Base-by-base conservation (phyloP, 2,113 vertebrate genomes). In the Fukomys damarensis region DNA sequence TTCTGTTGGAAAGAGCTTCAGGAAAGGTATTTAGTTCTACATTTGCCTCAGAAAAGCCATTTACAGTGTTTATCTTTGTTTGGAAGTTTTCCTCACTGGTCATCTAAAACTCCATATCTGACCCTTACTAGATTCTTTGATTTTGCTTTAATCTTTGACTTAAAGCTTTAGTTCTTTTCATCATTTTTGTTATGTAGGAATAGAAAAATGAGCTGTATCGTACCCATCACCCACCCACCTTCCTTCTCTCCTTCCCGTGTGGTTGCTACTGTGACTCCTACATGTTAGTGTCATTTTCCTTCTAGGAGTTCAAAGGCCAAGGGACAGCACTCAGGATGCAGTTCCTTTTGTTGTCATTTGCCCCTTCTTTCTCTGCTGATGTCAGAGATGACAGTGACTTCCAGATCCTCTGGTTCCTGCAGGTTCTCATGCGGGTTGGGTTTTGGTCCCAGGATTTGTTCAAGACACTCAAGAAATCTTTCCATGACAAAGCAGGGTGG, bases 141-240 rank as follows among this genome's bases (percentile, higher is more conserved):
- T 91, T 96, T 76, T 38, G 52, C 81, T 96, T 94, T 72, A 43
- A 38, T 70, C 56, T 80, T 80, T 58, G 19, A 41, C n/a, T 81
- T 72, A 80, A 59, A 56, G 52, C 24, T 43, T 81, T 35, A 24
- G n/a, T 26, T 88, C 2, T 16, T 72, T 54, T 32, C 52, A 52
- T 20, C 68, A 76, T 5, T 76, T 76, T 94, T 82, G 52, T 52
- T 22, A 35, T 65, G 22, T 14, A 41, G 72, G 61, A 83, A 87
- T 12, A 24, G 84, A 95, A 59, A 79, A 9, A 3, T 35, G 28
- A 58, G 38, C 13, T 61, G 0, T 49, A 0, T 30, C 2, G 9
- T 1, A 20, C n/a, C 30, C 74, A 26, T 28, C 35, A 24, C 6
- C 89, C 19, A 52, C 49, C 52, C 46, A 14, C 88, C 28, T 63